Conservation (phyloP, 2,797 vertebrate genomes). For the Hirundo rustica region DNA sequence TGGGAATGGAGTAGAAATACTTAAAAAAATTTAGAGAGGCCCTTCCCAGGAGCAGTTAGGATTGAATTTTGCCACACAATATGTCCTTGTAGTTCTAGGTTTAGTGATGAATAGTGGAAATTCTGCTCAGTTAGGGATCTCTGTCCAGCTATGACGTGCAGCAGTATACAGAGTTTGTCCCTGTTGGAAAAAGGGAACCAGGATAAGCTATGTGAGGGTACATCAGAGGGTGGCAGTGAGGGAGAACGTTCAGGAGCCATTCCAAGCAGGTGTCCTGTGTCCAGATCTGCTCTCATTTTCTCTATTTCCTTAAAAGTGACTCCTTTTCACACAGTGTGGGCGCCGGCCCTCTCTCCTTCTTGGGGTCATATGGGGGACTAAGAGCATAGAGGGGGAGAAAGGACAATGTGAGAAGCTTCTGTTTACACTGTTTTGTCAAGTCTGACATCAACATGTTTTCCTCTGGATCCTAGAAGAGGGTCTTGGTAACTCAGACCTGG, state of each 20-base stretch:
- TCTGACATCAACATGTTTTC: neutral
- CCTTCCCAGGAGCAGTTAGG: neutral
- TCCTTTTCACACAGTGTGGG: neutral
- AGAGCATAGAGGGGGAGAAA: neutral
- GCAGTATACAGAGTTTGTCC: neutral
- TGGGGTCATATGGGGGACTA: neutral
- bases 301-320: neutral
- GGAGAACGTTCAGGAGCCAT: neutral
- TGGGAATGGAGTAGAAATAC: neutral
- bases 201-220: neutral
- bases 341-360: fast-evolving
- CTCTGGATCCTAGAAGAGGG: neutral
- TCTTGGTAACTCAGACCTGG: neutral
- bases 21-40: neutral
- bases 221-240: neutral
- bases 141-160: neutral
- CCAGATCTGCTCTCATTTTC: neutral
- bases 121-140: neutral
- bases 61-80: neutral
- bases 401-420: neutral
- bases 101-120: neutral
- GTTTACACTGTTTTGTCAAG: neutral
- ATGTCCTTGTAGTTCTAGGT: neutral
- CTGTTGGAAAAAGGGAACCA: neutral
- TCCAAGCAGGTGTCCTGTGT: neutral